Evolutionary conservation across 2,113 vertebrate genomes (phyloP), one percentile per base, ranked within the genome.

Genomic region (Blennius ocellaris): DNA sequence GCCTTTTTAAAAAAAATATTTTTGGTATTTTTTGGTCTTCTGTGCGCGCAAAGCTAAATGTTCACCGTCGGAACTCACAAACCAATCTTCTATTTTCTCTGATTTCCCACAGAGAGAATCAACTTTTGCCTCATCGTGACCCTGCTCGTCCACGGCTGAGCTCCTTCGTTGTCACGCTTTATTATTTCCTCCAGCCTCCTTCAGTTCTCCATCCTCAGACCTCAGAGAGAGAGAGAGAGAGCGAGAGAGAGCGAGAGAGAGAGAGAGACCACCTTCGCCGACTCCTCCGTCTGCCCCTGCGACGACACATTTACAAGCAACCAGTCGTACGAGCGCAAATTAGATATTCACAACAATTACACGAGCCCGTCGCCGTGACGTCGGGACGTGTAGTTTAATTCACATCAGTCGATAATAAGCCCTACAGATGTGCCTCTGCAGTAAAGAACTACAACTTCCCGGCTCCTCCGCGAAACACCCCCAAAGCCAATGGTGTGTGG

Each of bases 321-420:
- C 85, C 85, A 83, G 82, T 88, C 84, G 30, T 40, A 47, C 48
- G 80, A 30, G 79, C 80, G 83, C 69, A 64, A 85, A 90, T 90
- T 90, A 89, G 88, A 87, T 77, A 86, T 86, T 84, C 81, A 82
- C 83, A 77, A 76, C 87, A 87, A 86, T 78, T 86, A 85, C 11
- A 10, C 5, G 69, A 37, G 76, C 66, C 60, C 41, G 52, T 16
- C 21, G 12, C 40, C 70, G 43, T 70, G 80, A 75, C 76, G 81
- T 84, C 49, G 88, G 90, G 90, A 92, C 83, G 76, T 93, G 91
- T 90, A 91, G 91, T 93, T 90, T 83, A 58, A 76, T 83, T 83
- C 69, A 53, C 17, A 74, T 70, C 60, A 71, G 61, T 44, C 55
- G 56, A 78, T 72, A 81, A 80, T 76, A 65, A 87, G 76, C 73